phyloP scores from a whole-genome alignment of 2,888 invertebrate species.

The Entomobrya proxima region DNA sequence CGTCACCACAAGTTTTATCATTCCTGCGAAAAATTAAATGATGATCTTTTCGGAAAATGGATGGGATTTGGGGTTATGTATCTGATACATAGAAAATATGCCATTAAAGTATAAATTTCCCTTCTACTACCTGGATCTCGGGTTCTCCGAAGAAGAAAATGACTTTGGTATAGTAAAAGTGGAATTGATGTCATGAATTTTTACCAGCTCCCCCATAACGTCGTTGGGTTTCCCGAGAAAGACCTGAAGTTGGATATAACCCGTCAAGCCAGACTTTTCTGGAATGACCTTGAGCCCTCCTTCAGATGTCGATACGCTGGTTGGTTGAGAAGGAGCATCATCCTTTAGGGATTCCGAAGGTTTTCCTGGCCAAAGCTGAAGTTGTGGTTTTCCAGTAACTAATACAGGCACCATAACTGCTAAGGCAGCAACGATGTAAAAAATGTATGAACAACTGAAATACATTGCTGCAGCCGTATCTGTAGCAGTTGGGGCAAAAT shows the following conservation, averaged over 20 bases:
- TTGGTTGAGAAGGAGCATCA: constrained; percentile 5
- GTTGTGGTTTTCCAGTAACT: constrained; percentile 44
- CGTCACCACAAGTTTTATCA: background rate
- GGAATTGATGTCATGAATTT: constrained; percentile 50
- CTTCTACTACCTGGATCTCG: background rate
- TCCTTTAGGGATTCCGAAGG: background rate
- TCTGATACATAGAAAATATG: background rate
- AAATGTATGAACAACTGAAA: background rate
- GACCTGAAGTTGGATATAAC: constrained; percentile 27
- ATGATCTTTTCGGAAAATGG: background rate
- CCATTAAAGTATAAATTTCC: background rate
- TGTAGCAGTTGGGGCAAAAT: no score
- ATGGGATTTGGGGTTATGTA: background rate
- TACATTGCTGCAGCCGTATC: background rate
- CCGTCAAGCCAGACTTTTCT: constrained; percentile 6
- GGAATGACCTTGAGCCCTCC: constrained; percentile 35
- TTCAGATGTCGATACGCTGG: constrained; percentile 1
- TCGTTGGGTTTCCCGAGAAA: background rate
- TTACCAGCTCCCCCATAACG: constrained; percentile 21
- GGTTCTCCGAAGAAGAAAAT: background rate
- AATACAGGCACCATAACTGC: constrained; percentile 16
- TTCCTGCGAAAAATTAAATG: constrained; percentile 15
- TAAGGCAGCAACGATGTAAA: background rate
- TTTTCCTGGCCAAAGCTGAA: background rate
- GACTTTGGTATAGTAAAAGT: constrained; percentile 16